Percentiles rank a stretch among this genome's conserved stretches.
Conservation (phyloP, 2,888 invertebrate genomes). For the Troides aeacus region DNA sequence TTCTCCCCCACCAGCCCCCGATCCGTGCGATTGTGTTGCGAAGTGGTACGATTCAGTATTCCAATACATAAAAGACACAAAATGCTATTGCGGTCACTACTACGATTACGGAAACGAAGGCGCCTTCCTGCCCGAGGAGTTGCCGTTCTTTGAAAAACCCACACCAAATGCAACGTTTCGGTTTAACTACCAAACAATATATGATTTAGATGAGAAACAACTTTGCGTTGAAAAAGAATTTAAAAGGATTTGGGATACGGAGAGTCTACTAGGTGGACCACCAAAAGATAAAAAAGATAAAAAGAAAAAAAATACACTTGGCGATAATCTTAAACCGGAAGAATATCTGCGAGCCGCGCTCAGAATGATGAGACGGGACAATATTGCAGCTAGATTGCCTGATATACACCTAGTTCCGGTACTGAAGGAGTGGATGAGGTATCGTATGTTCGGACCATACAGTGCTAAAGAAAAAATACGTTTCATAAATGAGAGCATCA, state of each 20-base stretch:
- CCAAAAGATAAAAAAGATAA: slow-evolving; percentile 41
- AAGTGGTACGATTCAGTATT: slow-evolving; percentile 56
- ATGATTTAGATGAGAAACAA: slow-evolving; percentile 53
- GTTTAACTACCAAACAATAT: slow-evolving; percentile 66
- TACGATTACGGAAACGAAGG: slow-evolving; percentile 65
- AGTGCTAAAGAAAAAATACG: slow-evolving; percentile 41
- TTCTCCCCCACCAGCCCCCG: slow-evolving; percentile 45
- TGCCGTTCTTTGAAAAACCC: slow-evolving; percentile 61
- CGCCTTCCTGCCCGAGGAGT: slow-evolving; percentile 52
- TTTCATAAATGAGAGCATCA: slow-evolving; percentile 46
- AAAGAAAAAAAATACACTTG: slow-evolving; percentile 46
- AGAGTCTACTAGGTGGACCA: slow-evolving; percentile 51
- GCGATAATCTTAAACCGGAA: slow-evolving; percentile 50
- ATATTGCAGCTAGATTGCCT: slow-evolving; percentile 64
- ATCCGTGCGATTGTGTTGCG: slow-evolving; percentile 60
- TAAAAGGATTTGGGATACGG: slow-evolving; percentile 63
- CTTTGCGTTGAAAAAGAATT: slow-evolving; percentile 58
- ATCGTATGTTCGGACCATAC: slow-evolving; percentile 56
- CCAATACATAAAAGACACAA: slow-evolving; percentile 52
- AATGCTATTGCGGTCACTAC: slow-evolving; percentile 63
- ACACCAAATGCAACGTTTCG: slow-evolving; percentile 44
- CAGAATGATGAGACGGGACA: slow-evolving; percentile 49
- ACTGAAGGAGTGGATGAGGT: slow-evolving; percentile 69
- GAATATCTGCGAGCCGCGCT: slow-evolving; percentile 66
- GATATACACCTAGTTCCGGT: slow-evolving; percentile 64